Evolutionary conservation across 2,888 invertebrate genomes (phyloP).

Genomic region (Sarcophaga rosellei): DNA sequence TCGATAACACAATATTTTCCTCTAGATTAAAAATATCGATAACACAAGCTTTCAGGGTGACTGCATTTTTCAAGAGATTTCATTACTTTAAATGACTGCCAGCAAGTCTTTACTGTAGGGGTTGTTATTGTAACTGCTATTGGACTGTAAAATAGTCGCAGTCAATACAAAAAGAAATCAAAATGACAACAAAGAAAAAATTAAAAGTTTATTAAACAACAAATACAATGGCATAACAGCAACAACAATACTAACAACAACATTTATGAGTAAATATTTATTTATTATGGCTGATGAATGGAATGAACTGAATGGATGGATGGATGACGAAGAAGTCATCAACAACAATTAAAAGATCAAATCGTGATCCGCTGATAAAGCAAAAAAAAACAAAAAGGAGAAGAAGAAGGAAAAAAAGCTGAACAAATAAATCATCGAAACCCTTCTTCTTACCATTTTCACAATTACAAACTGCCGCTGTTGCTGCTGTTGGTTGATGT

Average conservation of each 20-base stretch:
- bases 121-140: slow-evolving; percentile 19
- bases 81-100: not conserved
- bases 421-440: slow-evolving; percentile 34
- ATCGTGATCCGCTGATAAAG: slow-evolving; percentile 66
- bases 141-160: slow-evolving; percentile 26
- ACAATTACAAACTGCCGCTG: not conserved
- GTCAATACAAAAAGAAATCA: slow-evolving; percentile 28
- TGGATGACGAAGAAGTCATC: slow-evolving; percentile 61
- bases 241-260: slow-evolving; percentile 23
- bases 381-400: slow-evolving; percentile 12
- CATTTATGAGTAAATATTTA: slow-evolving; percentile 24
- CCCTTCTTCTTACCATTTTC: slow-evolving; percentile 36
- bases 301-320: slow-evolving; percentile 24
- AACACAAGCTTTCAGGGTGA: rapidly evolving
- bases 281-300: slow-evolving; percentile 4
- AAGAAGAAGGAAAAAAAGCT: not conserved
- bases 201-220: slow-evolving; percentile 46
- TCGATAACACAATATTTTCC: too few relatives aligned
- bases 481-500: not conserved
- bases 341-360: slow-evolving; percentile 68
- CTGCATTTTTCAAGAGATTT: not conserved
- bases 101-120: slow-evolving; percentile 2
- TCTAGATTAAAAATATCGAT: too few relatives aligned
- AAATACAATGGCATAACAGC: too few relatives aligned
- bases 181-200: slow-evolving; percentile 39